These are phyloP conservation scores for Montipora capitata DNA, from an alignment of 92 coral and sea anemone species.

Conservation along the genomic window DNA sequence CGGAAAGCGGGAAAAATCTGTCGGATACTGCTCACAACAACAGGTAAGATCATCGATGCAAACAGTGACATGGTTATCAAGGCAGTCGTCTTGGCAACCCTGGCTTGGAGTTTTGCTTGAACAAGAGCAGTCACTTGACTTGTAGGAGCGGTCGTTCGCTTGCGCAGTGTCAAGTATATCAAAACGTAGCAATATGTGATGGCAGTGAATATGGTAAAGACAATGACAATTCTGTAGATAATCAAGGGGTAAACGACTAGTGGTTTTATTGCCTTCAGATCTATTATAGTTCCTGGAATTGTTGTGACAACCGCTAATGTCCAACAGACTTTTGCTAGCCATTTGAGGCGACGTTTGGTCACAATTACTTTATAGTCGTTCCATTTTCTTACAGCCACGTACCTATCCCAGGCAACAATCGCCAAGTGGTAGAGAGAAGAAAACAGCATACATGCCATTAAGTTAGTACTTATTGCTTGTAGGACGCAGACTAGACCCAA, in stretches of 20 bases:
- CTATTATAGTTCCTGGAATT: neutral
- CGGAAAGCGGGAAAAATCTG: neutral
- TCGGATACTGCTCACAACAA: neutral
- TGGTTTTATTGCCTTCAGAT: neutral
- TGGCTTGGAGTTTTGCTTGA: neutral
- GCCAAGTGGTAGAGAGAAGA: constrained; percentile 6
- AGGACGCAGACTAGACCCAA: too few species aligned
- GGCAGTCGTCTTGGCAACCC: neutral
- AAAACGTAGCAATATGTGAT: neutral
- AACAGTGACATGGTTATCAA: neutral
- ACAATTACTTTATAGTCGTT: neutral
- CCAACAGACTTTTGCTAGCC: neutral
- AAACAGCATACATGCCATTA: neutral
- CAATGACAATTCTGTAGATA: too few species aligned
- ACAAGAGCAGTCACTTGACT: neutral
- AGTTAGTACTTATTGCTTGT: neutral
- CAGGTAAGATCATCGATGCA: neutral
- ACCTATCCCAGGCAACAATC: constrained; percentile 16
- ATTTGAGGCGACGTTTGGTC: neutral
- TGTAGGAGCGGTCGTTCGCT: neutral
- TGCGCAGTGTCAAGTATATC: neutral
- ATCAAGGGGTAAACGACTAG: neutral
- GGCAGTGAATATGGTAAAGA: neutral
- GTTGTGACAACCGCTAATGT: neutral
- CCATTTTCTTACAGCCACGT: neutral